phyloP scores from a whole-genome alignment of 2,888 invertebrate species.

The Hesperia comma region DNA sequence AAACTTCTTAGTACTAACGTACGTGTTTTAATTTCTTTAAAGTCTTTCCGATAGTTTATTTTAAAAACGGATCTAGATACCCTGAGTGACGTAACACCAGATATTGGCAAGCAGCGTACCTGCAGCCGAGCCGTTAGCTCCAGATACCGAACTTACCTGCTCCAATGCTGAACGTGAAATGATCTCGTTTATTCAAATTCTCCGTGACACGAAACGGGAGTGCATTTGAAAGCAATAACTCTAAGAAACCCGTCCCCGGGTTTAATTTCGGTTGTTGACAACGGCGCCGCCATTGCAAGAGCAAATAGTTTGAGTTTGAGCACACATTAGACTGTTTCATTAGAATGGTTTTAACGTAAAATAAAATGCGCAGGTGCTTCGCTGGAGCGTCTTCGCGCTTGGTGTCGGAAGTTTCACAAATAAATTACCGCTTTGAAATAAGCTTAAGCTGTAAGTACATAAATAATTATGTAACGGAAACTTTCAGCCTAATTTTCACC shows the following conservation, averaged over 20 bases:
- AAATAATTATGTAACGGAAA: no score
- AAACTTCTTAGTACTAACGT: no score
- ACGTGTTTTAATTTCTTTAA: no score
- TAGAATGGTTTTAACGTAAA: constrained; percentile 25
- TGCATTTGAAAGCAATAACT: constrained; percentile 35
- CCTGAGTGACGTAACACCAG: background rate
- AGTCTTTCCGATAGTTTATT: no score
- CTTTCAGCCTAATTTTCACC: no score
- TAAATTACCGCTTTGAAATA: background rate
- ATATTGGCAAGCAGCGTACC: background rate
- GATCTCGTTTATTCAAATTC: constrained; percentile 6
- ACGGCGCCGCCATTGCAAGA: constrained; percentile 18
- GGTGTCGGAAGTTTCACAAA: background rate
- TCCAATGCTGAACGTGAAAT: constrained; percentile 2
- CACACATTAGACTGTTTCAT: constrained; percentile 28
- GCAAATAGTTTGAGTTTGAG: constrained; percentile 35
- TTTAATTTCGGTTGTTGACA: constrained; percentile 35
- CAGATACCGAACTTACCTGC: background rate
- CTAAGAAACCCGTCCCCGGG: constrained; percentile 26
- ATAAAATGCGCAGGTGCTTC: constrained; percentile 5
- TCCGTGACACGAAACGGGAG: constrained; percentile 17
- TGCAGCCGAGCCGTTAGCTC: background rate
- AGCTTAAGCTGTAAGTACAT: no score
- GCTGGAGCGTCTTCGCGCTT: background rate
- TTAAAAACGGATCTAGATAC: background rate